Base-by-base conservation (phyloP, 2,888 invertebrate genomes). In the Nomada hirtipes region DNA sequence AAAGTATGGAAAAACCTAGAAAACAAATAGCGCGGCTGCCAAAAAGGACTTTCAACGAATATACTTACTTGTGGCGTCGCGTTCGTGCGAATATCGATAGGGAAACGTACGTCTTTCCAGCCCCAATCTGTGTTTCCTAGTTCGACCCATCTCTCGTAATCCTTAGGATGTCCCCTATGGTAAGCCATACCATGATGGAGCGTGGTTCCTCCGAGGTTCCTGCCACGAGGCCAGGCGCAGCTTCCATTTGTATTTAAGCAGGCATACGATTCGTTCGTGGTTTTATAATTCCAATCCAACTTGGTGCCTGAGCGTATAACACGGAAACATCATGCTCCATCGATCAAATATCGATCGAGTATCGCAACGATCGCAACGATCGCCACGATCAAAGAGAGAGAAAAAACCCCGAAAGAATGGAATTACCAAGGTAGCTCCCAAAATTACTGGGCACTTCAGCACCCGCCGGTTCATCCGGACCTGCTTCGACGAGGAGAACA, bases 111-210 rank as follows among this genome's bases (percentile, higher is more conserved):
- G 50, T 97, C 96, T 10, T 95, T 94, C 95, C 96, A 97, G 1
- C 96, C 95, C 97, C 97, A 97, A 10, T 96, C 97, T 0, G 94
- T 89, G 42, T 96, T 97, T 1, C 97, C 97, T 85, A 95, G 95
- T 10, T 94, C 94, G 4, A 95, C 96, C 97, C 97, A 97, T 7
- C 95, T 95, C 86, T 97, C 96, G 92, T 96, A 97, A 94, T 97
- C 97, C 0, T 94, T 95, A 0, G 96, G 95, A 88, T 96, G 96
- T 0, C 97, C 97, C 26, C 97, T 95, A 94, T 97, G 96, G 92
- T 97, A 97, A 95, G 97, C 97, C 97, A 97, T 97, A 7, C 97
- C 97, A 90, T 97, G 97, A 65, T 96, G 95, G 0, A 96, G 95
- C 61, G 96, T 95, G 87, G 95, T 95, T 0, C 97, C 97, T 13